Conservation (phyloP, 2,113 vertebrate genomes). For the Pteropus alecto region DNA sequence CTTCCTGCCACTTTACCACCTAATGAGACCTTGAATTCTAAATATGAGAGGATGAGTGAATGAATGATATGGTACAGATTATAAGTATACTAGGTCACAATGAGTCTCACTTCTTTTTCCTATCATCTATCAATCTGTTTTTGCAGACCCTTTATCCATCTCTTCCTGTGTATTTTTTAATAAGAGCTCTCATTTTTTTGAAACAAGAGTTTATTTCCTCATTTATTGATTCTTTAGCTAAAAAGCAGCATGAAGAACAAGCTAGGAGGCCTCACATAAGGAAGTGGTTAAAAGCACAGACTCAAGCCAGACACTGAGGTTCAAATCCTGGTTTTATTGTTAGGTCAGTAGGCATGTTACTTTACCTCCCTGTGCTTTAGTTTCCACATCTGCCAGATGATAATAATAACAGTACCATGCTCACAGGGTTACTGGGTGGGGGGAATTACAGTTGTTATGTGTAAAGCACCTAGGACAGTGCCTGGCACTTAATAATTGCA, state of each 20-base stretch:
- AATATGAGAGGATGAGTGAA: not conserved
- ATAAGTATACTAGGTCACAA: rapidly evolving
- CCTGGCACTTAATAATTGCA: not conserved
- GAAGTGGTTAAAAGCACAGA: not conserved
- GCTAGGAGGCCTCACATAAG: not conserved
- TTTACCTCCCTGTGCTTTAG: not conserved
- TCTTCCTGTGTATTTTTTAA: not conserved
- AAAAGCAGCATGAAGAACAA: not conserved
- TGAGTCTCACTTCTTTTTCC: not conserved
- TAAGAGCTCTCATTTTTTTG: not conserved
- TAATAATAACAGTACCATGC: not conserved
- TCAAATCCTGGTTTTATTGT: not conserved
- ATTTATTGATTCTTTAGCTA: not conserved
- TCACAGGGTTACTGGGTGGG: not conserved
- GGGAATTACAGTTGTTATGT: not conserved
- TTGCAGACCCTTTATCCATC: not conserved
- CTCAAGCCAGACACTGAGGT: not conserved
- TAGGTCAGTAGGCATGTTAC: not conserved
- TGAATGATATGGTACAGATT: not conserved
- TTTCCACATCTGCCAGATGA: not conserved
- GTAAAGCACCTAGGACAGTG: not conserved
- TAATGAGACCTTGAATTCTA: not conserved
- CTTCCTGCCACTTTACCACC: not conserved
- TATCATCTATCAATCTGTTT: not conserved
- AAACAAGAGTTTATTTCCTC: not conserved